Conservation (phyloP, 2,797 vertebrate genomes). For the Denticeps clupeoides region DNA sequence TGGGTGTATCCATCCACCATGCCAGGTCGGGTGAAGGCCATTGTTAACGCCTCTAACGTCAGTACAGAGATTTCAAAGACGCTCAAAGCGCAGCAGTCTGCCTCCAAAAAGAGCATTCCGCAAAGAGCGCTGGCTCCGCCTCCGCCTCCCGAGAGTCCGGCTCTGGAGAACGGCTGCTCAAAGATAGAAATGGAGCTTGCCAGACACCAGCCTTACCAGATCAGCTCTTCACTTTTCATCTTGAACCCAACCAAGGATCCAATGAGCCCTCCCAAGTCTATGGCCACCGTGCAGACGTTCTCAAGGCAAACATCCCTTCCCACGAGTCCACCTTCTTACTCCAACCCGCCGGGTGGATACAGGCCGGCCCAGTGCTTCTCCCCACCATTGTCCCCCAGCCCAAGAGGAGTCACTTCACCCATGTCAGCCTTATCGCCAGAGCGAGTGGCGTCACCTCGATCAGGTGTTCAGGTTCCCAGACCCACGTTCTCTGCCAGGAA, state of each 20-base stretch:
- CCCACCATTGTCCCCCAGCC: constrained; percentile 45
- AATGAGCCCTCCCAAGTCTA: constrained; percentile 57
- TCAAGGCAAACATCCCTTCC: constrained; percentile 64
- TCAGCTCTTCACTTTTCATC: constrained; percentile 82
- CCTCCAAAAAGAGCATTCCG: constrained; percentile 50
- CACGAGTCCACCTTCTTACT: constrained; percentile 48
- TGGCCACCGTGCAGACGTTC: constrained; percentile 43
- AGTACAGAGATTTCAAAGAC: constrained; percentile 64
- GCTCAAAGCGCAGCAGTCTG: constrained; percentile 51
- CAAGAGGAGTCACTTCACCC: constrained; percentile 52
- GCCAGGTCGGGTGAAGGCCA: constrained; percentile 69
- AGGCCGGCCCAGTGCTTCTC: constrained; percentile 41
- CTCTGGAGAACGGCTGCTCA: constrained; percentile 70
- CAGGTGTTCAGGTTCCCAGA: constrained; percentile 69
- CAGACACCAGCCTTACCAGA: constrained; percentile 79
- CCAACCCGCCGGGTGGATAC: constrained; percentile 44
- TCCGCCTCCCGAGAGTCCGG: constrained; percentile 33
- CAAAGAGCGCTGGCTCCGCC: constrained; percentile 15
- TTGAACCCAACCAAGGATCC: constrained; percentile 77
- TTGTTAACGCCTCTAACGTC: constrained; percentile 66
- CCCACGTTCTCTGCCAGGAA: constrained; percentile 88
- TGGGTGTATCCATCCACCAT: constrained; percentile 82
- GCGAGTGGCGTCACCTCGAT: constrained; percentile 64
- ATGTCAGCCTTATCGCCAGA: constrained; percentile 52
- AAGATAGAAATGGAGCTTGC: constrained; percentile 79